These are phyloP conservation scores for Gallinago media DNA, from an alignment of 2,113 vertebrate species.

Conservation along the genomic window DNA sequence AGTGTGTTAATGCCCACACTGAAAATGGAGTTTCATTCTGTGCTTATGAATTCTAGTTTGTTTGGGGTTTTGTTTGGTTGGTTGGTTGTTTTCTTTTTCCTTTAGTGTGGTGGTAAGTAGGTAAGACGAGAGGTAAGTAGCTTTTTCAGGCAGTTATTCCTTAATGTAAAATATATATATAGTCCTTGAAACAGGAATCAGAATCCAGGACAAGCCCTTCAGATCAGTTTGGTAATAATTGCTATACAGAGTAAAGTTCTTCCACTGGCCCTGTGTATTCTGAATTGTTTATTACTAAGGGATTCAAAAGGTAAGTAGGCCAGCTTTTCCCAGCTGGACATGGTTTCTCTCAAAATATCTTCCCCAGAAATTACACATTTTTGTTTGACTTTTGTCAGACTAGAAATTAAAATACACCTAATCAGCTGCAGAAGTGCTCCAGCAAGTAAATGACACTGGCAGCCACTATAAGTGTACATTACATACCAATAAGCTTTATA, in stretches of 20 bases:
- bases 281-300: background rate
- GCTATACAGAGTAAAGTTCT: background rate
- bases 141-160: background rate
- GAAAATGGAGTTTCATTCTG: background rate
- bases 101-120: background rate
- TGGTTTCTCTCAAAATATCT: background rate
- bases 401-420: background rate
- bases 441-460: background rate
- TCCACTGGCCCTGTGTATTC: background rate
- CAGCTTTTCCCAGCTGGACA: background rate
- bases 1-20: fast-evolving
- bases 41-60: background rate
- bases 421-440: background rate
- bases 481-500: background rate
- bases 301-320: background rate
- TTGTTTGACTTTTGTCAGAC: background rate
- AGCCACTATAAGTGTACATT: background rate
- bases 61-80: too few species aligned
- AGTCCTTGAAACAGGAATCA: background rate
- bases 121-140: background rate
- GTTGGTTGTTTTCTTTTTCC: background rate
- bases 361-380: background rate
- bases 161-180: background rate
- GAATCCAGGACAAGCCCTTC: background rate
- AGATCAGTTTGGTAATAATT: background rate